Base-by-base conservation (phyloP, 2,888 invertebrate genomes). In the Andrena marginata region DNA sequence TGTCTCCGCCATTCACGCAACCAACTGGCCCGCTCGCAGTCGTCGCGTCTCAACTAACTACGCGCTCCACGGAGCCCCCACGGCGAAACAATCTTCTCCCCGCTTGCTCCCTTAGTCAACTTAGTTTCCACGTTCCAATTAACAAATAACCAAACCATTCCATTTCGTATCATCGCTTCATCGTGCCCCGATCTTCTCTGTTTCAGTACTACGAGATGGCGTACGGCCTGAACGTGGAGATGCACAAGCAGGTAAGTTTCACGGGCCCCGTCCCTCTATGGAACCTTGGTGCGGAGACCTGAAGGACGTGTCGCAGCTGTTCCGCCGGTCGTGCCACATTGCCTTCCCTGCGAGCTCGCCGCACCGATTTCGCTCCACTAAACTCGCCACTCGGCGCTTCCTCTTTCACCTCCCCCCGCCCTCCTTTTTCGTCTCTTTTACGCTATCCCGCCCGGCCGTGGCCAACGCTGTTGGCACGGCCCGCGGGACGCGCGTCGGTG, bases 191-290 rank as follows among this genome's bases (percentile, higher is more conserved):
- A 4, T 8, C 7, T 33, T 59, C 71, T 94, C 90, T 95, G 92
- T 97, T 96, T 79, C 96, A 98, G 98, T 98, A 98, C 95, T 98
- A 98, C 95, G 99, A 99, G 95, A 98, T 98, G 98, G 98, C 98
- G 67, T 98, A 98, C 95, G 98, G 98, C 89, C 96, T 98, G 91
- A 98, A 98, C 95, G 97, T 98, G 92, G 99, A 99, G 95, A 98
- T 98, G 97, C 98, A 98, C 95, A 98, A 98, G 96, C 98, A 98
- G 96, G 97, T 97, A 95, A 95, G 83, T 76, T 56, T 29, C 56
- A 51, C 23, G 5, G 0, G 16, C n/a, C 42, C n/a, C 42, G 0
- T 16, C 35, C 1, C 10, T 26, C 42, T 13, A 0, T 0, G 4
- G 42, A 26, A 35, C 59, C 62, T n/a, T 10, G 10, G 23, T 29